A percentile compares a stretch with the other conserved stretches of the same genome.
phyloP scores from a whole-genome alignment of 2,113 vertebrate species.

The Cavia porcellus region DNA sequence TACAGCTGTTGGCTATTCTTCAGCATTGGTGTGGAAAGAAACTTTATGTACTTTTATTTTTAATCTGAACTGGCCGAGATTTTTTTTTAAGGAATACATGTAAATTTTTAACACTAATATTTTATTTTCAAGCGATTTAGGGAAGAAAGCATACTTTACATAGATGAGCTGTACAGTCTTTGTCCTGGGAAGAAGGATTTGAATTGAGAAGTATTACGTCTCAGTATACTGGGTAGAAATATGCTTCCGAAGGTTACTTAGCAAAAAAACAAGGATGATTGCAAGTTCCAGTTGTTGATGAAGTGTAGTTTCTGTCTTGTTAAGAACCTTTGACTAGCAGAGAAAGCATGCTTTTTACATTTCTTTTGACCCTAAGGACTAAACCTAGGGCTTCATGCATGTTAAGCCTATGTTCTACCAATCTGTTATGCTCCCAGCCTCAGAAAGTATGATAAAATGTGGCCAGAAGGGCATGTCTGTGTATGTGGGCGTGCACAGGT shows the following conservation, averaged over 20 bases:
- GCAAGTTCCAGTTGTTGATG: neutral
- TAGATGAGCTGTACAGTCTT: neutral
- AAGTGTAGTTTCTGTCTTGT: neutral
- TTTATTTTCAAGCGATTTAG: slow-evolving; percentile 26
- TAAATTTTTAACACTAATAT: slow-evolving; percentile 28
- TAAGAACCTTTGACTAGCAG: neutral
- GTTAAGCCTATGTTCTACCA: neutral
- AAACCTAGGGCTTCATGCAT: neutral
- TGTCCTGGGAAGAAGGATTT: neutral
- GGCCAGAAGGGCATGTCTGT: neutral
- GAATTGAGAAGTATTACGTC: neutral
- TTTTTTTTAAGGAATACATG: neutral
- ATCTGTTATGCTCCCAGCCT: neutral
- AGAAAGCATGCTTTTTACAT: neutral
- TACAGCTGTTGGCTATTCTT: neutral
- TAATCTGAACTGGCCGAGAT: neutral
- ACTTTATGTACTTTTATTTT: neutral
- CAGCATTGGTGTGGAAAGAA: neutral
- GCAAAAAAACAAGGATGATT: neutral
- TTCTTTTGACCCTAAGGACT: neutral
- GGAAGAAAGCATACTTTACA: slow-evolving; percentile 7
- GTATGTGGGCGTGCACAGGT: neutral
- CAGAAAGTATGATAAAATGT: neutral
- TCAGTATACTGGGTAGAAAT: neutral
- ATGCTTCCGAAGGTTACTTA: neutral